Conservation (phyloP, 2,888 invertebrate species). For the Blera fallax region DNA sequence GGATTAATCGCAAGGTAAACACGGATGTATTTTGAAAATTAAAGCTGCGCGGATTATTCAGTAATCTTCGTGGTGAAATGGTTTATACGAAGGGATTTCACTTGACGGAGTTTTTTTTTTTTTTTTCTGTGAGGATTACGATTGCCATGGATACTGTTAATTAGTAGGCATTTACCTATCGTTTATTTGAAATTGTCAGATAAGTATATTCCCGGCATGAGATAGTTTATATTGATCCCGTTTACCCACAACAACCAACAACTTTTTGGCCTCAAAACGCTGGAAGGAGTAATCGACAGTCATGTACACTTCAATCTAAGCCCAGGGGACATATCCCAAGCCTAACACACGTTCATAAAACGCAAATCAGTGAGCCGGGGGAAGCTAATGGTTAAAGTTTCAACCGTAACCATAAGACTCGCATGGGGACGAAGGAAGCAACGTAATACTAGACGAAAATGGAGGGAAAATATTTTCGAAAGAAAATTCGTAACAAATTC, state of each 20-base stretch:
- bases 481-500: no score
- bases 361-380: background rate
- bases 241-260: no score
- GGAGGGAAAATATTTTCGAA: no score
- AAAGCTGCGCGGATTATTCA: background rate
- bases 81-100: background rate
- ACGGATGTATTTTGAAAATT: background rate
- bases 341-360: background rate
- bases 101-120: background rate
- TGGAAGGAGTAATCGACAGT: background rate
- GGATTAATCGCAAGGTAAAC: conserved; percentile 35
- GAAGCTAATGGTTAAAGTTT: no score
- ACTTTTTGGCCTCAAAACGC: background rate
- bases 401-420: no score
- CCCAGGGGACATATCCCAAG: background rate
- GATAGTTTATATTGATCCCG: no score
- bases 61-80: background rate
- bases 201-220: no score
- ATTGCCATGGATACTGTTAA: background rate
- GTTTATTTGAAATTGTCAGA: background rate
- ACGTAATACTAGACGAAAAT: no score
- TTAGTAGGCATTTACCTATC: background rate
- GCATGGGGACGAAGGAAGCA: no score
- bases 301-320: background rate
- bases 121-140: background rate